These are phyloP conservation scores for Ditylenchus weischeri DNA, from an alignment of 2,888 invertebrate species.

Conservation along the genomic window DNA sequence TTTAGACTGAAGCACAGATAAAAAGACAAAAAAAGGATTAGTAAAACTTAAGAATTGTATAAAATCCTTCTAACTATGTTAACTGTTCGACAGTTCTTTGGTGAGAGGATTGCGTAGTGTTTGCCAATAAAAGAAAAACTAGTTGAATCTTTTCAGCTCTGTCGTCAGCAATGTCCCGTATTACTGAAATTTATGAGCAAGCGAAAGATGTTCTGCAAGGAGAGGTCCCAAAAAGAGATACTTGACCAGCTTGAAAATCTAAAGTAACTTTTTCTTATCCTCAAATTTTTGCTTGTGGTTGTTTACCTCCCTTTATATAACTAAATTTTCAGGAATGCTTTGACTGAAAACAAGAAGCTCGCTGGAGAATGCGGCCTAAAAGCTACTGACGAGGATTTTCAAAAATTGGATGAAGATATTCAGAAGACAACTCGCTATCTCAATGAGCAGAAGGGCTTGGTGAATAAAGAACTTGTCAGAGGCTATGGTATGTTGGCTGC, in stretches of 20 bases:
- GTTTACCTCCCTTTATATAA: too few relatives aligned
- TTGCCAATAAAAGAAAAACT: too few relatives aligned
- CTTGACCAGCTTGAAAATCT: background rate
- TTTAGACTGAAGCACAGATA: too few relatives aligned
- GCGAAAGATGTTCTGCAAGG: background rate
- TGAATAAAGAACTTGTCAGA: slow-evolving; percentile 10
- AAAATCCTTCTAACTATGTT: too few relatives aligned
- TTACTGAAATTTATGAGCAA: too few relatives aligned
- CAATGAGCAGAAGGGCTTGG: background rate
- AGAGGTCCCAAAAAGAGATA: background rate
- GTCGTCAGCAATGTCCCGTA: too few relatives aligned
- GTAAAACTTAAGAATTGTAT: too few relatives aligned
- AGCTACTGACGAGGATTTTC: background rate
- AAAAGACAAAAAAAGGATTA: too few relatives aligned
- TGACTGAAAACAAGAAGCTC: slow-evolving; percentile 18
- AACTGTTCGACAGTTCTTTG: too few relatives aligned
- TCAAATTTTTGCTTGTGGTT: too few relatives aligned
- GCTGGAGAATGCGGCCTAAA: slow-evolving; percentile 1
- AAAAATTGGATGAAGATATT: slow-evolving; percentile 13
- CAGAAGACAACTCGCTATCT: slow-evolving; percentile 7
- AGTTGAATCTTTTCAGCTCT: too few relatives aligned
- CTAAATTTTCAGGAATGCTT: slow-evolving; percentile 13
- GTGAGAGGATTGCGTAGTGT: too few relatives aligned
- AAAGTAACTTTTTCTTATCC: background rate
- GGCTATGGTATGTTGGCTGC: background rate